Conservation (phyloP, 1,140 invertebrate species). For the Leptinotarsa defecta region DNA sequence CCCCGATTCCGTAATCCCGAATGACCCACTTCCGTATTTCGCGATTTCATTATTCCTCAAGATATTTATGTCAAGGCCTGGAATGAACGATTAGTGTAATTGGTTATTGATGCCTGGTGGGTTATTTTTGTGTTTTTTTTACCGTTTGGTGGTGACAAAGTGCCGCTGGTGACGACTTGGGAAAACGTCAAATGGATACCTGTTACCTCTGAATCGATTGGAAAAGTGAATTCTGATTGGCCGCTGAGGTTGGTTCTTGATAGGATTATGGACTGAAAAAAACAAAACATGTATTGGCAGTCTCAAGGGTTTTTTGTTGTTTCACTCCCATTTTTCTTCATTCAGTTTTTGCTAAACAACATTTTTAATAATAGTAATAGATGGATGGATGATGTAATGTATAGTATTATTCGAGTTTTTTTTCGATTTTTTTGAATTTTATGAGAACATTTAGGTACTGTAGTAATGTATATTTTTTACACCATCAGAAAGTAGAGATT, state of each 20-base stretch:
- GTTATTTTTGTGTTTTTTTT: slow-evolving; percentile 17
- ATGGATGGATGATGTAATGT: too few species aligned
- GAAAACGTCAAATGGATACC: slow-evolving; percentile 44
- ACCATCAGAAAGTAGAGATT: too few species aligned
- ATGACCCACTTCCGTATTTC: slow-evolving; percentile 38
- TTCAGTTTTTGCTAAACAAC: too few species aligned
- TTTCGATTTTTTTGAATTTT: too few species aligned
- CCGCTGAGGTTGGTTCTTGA: slow-evolving; percentile 37
- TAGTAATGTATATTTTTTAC: too few species aligned
- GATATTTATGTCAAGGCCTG: slow-evolving; percentile 32
- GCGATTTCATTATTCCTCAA: slow-evolving; percentile 31
- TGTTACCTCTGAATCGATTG: slow-evolving; percentile 44
- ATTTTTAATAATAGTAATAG: too few species aligned
- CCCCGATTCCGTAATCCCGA: slow-evolving; percentile 32
- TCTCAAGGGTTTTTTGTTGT: too few species aligned
- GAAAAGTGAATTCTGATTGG: slow-evolving; percentile 34
- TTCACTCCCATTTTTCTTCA: too few species aligned
- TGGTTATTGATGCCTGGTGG: background rate
- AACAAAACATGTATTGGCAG: background rate
- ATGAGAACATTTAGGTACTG: too few species aligned
- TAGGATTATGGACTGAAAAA: slow-evolving; percentile 36
- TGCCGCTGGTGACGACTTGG: slow-evolving; percentile 19
- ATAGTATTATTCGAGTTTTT: too few species aligned
- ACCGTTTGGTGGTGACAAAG: slow-evolving; percentile 41
- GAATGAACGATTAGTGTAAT: background rate